These are phyloP conservation scores for Melanerpes aurifrons DNA, from an alignment of 2,113 vertebrate genomes.

Conservation along the genomic window DNA sequence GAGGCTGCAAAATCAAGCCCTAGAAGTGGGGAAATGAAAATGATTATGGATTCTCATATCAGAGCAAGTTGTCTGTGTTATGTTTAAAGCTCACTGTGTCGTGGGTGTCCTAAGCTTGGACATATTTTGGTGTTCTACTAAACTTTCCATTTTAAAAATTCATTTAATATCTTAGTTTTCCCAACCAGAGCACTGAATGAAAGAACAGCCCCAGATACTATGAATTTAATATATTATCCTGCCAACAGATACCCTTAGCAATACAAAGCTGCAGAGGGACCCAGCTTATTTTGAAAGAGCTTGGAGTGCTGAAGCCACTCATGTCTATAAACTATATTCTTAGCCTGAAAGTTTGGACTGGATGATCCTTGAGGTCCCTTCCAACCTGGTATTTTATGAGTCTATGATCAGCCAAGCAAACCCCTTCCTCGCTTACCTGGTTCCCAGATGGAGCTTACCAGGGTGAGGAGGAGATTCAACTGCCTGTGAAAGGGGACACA, in stretches of 20 bases:
- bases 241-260: background rate
- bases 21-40: background rate
- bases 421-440: fast-evolving
- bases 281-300: background rate
- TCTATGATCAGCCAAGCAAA: background rate
- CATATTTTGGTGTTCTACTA: background rate
- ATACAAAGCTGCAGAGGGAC: background rate
- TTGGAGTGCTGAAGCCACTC: fast-evolving
- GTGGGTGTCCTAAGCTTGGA: background rate
- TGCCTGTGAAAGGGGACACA: background rate
- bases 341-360: too few relatives aligned
- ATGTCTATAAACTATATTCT: background rate
- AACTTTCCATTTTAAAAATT: background rate
- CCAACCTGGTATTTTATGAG: too few relatives aligned
- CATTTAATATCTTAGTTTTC: background rate
- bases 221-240: background rate
- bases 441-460: fast-evolving
- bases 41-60: background rate
- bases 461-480: fast-evolving
- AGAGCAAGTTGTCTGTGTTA: background rate
- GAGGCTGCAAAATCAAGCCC: background rate
- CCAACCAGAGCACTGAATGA: background rate
- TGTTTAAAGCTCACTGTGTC: background rate
- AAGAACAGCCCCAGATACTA: background rate
- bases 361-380: too few relatives aligned